These are phyloP conservation scores for Oncorhynchus tshawytscha DNA, from an alignment of 2,113 vertebrate genomes.

Conservation along the genomic window DNA sequence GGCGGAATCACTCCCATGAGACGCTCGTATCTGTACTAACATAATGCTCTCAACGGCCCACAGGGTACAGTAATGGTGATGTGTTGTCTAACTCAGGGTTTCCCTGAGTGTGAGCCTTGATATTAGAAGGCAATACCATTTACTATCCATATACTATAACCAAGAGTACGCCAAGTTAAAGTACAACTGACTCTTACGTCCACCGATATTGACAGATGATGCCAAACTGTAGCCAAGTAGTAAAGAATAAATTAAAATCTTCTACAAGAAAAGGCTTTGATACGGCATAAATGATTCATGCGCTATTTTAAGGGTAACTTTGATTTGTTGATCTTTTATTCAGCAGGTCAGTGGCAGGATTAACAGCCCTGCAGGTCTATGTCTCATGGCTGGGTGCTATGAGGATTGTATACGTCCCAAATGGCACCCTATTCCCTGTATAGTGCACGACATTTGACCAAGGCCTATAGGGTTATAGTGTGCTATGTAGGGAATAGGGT, in stretches of 20 bases:
- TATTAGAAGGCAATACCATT: background rate
- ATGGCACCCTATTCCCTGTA: too few species aligned
- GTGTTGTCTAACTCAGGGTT: background rate
- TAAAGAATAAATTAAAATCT: background rate
- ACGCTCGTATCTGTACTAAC: too few species aligned
- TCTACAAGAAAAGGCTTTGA: conserved; percentile 31
- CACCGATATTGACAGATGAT: background rate
- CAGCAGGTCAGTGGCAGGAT: conserved; percentile 68
- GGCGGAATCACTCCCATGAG: too few species aligned
- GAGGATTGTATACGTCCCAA: conserved; percentile 54
- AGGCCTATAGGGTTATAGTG: too few species aligned
- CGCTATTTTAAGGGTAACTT: conserved; percentile 60
- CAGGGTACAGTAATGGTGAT: background rate
- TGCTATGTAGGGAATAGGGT: too few species aligned
- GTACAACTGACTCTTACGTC: background rate
- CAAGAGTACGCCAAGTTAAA: background rate
- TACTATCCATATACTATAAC: background rate
- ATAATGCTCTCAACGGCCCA: background rate
- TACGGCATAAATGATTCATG: conserved; percentile 57
- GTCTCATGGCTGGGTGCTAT: conserved; percentile 62
- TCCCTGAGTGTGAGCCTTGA: too few species aligned
- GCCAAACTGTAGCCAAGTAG: conserved; percentile 1
- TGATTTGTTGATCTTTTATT: conserved; percentile 76
- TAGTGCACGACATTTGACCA: too few species aligned
- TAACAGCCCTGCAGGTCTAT: conserved; percentile 66